Evolutionary conservation across 2,797 vertebrate species (phyloP).

Genomic region (Tenualosa ilisha): DNA sequence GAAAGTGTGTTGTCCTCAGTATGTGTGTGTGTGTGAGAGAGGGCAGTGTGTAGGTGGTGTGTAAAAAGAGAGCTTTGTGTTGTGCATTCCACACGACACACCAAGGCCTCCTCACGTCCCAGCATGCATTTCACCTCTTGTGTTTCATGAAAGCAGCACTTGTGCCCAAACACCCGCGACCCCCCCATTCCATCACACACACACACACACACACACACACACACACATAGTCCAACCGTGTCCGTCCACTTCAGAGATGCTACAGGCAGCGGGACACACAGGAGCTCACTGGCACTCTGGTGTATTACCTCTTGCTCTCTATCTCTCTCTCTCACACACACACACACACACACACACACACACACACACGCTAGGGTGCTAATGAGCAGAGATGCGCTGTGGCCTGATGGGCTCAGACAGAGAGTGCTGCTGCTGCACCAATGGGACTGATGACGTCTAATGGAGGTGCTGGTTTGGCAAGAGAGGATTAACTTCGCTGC

Average conservation of each 20-base stretch:
- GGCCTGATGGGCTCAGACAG: neutral
- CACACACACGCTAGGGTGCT: neutral
- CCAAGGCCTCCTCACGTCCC: neutral
- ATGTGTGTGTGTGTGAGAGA: neutral
- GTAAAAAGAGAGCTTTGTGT: conserved; percentile 19
- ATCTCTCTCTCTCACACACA: neutral
- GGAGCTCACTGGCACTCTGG: neutral
- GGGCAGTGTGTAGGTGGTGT: conserved; percentile 14
- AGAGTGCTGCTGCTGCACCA: neutral
- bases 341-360: conserved; percentile 4
- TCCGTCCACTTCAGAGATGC: neutral
- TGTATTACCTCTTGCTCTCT: neutral
- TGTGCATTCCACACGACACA: neutral
- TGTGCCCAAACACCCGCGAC: neutral
- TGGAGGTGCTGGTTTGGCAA: too few species aligned
- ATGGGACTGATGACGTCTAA: neutral
- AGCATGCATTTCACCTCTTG: conserved; percentile 12
- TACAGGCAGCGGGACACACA: too few species aligned
- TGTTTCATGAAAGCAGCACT: neutral
- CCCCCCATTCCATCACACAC: too few species aligned
- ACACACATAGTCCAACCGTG: neutral
- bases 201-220: neutral
- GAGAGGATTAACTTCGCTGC: too few species aligned
- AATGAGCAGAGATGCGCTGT: neutral
- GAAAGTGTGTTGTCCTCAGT: neutral